Base-by-base conservation (phyloP, 2,888 invertebrate genomes). In the Chrysotoxum bicinctum region DNA sequence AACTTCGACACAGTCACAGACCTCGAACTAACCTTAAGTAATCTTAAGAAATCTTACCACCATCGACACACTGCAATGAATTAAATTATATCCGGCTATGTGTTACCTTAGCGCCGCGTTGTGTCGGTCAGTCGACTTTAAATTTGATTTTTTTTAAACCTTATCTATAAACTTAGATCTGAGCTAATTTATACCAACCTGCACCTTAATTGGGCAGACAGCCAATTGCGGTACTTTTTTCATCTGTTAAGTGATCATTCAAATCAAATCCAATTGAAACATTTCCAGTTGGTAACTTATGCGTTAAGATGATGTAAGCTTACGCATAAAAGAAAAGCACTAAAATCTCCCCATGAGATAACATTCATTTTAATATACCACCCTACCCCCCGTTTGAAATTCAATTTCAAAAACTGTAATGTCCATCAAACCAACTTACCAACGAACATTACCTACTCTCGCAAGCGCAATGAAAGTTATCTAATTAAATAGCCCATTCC, bases 371-470 rank as follows among this genome's bases (percentile, higher is more conserved):
- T 35, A 37, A 14, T 58, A 19, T 10, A 14, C 14, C n/a, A 23
- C 23, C 14, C 14, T 26, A 52, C 52, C 9, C 58, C 58, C 58
- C 58, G 1, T 23, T 40, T 40, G 8, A 21, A 37, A 40, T 60
- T 60, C 58, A 60, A 60, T 60, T 58, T 58, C 35, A 60, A 23
- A 60, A 60, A 60, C 37, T n/a, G 58, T 60, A 60, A 23, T 37
- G 58, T 60, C 58, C 58, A 23, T 60, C 58, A 60, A 60, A 60
- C 58, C 37, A 60, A 60, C 58, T 60, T 23, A 40, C 58, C 58
- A 37, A 60, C 58, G n/a, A n/a, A n/a, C n/a, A 40, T 60, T 16
- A 10, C 10, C 16, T 40, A 58, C 40, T 37, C 21, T 32, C 1
- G 37, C 21, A 40, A 37, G 37, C 58, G 58, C 58, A 60, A 60